Evolutionary conservation across 2,113 vertebrate genomes (phyloP), one percentile per base, ranked within the genome.

Genomic region (Romanogobio albipinnatus): DNA sequence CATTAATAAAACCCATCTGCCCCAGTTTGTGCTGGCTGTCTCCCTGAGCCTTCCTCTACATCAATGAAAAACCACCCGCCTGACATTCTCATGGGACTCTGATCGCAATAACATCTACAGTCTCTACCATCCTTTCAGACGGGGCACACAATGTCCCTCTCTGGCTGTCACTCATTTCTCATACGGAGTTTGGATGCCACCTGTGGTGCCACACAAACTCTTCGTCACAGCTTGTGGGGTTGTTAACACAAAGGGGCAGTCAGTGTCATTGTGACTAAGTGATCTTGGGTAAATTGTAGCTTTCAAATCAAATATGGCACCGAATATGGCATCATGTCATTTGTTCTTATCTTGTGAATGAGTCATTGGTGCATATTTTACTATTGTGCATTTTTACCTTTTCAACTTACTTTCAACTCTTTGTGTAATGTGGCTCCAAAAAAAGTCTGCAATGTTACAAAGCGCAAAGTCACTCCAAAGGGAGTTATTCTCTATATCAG

Each of bases 181-280:
- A 17, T 8, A 76, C 62, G 80, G 66, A 68, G 85, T 86, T 93
- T 84, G 83, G 39, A 47, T 85, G 39, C 1, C 47, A 47, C 17
- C 26, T 76, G 49, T 47, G 51, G 59, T 59, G 26, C 22, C 33
- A 4, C n/a, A 62, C 58, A 62, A 47, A 62, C 77, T 29, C 24
- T 64, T 45, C 39, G 39, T 64, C n/a, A 19, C 58, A 80, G 77
- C 77, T 80, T 80, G 71, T 84, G 58, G 76, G 82, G 76, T 75
- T 87, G 76, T 71, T 51, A 77, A 85, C 36, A 29, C 78, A 45
- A 71, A 85, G 43, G 10, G 79, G 45, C n/a, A 68, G 68, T 36
- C 70, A 53, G 56, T 22, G 43, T 74, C 29, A 66, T 24, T 66
- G 70, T 43, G 29, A 59, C 64, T 14, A 29, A 58, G 62, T 71